These are phyloP conservation scores for Drosophila subquinaria DNA, from an alignment of 2,888 invertebrate species.

Conservation along the genomic window DNA sequence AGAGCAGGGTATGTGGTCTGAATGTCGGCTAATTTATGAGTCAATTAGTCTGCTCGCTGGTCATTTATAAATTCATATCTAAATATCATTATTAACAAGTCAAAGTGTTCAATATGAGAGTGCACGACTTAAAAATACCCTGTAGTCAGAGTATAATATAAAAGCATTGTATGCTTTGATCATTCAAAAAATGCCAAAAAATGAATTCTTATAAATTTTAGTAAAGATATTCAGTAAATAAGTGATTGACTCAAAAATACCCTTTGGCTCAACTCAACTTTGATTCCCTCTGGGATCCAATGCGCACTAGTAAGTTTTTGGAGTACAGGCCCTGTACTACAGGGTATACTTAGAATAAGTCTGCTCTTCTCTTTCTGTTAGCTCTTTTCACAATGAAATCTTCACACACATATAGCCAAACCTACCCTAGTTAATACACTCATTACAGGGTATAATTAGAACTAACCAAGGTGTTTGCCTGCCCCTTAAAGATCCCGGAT, in stretches of 20 bases:
- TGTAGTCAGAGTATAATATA: neutral
- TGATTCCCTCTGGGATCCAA: no score
- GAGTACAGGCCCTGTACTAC: no score
- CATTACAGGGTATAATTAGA: neutral
- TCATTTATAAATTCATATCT: constrained; percentile 48
- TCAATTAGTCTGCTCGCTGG: constrained; percentile 70
- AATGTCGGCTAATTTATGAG: constrained; percentile 69
- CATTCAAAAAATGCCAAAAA: neutral
- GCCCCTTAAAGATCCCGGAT: neutral
- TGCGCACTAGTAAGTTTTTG: no score
- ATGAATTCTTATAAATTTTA: no score
- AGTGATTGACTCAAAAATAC: no score
- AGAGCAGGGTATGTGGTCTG: constrained; percentile 1
- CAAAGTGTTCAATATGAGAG: neutral
- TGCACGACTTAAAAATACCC: neutral
- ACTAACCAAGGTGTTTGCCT: constrained; percentile 4
- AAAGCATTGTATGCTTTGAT: neutral
- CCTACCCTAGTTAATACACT: neutral
- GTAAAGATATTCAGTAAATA: no score
- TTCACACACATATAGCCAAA: neutral
- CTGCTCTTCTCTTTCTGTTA: no score
- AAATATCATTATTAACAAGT: constrained; percentile 45
- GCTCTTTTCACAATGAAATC: neutral
- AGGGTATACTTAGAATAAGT: no score
- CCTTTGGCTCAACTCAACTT: no score